These are phyloP conservation scores for Xestoiulus laeticollis DNA, from an alignment of 2,888 invertebrate species.

Conservation along the genomic window DNA sequence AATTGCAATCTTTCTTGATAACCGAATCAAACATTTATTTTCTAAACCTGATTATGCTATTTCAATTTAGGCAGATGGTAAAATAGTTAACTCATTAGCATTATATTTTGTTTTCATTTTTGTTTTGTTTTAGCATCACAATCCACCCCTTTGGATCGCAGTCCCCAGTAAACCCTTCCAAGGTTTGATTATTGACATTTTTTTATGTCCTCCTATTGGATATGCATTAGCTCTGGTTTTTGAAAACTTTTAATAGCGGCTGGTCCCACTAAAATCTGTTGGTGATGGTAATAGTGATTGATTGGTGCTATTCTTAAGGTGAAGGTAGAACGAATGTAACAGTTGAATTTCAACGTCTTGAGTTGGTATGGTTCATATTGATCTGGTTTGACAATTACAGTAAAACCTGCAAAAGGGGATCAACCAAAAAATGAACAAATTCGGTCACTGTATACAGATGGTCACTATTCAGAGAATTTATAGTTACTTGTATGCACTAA, in stretches of 20 bases:
- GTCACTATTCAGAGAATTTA: no score
- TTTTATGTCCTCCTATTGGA: slow-evolving; percentile 37
- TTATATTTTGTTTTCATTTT: slow-evolving; percentile 50
- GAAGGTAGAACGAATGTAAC: neutral
- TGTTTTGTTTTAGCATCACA: slow-evolving; percentile 50
- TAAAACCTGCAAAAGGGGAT: no score
- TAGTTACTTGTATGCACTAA: no score
- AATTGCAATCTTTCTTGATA: no score
- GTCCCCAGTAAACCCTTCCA: slow-evolving; percentile 49
- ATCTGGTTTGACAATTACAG: neutral
- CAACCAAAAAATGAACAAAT: no score
- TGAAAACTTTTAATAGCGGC: neutral
- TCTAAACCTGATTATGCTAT: slow-evolving; percentile 21
- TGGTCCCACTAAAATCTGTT: neutral
- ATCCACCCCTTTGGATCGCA: slow-evolving; percentile 48
- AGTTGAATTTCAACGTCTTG: neutral
- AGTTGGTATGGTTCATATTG: neutral
- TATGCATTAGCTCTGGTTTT: neutral
- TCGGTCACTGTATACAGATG: no score
- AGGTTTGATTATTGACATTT: slow-evolving; percentile 50
- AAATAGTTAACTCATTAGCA: slow-evolving; percentile 41
- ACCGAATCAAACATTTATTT: neutral
- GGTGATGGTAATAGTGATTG: slow-evolving; percentile 36
- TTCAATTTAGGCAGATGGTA: slow-evolving; percentile 60
- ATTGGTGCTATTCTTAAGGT: neutral